phyloP scores from a whole-genome alignment of 2,113 vertebrate genomes.

The Gymnobelideus leadbeateri region DNA sequence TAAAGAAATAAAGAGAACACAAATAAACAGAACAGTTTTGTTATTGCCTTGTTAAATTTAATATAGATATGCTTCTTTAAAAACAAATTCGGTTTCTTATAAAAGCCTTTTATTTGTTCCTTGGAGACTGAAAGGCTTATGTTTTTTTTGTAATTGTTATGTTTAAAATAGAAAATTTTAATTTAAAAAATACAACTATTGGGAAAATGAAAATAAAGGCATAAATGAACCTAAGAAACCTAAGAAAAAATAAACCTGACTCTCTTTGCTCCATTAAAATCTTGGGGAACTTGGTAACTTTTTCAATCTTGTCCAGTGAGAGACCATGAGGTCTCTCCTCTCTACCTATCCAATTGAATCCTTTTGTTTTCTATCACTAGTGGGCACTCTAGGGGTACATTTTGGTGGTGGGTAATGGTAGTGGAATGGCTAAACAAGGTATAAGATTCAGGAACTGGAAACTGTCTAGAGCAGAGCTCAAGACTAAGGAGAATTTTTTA shows the following conservation, averaged over 20 bases:
- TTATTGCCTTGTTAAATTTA: not conserved
- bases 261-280: not conserved
- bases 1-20: not conserved
- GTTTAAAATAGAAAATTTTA: not conserved
- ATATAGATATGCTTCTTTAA: not conserved
- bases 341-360: not conserved
- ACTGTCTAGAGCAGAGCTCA: not conserved
- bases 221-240: not conserved
- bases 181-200: not conserved
- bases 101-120: not conserved
- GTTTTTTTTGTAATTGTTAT: not conserved
- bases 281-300: not conserved
- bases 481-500: not conserved
- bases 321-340: not conserved
- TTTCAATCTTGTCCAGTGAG: not conserved
- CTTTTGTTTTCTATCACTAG: not conserved
- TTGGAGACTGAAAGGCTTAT: not conserved
- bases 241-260: not conserved
- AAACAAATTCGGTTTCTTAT: not conserved
- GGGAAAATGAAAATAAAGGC: not conserved
- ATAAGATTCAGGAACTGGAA: not conserved
- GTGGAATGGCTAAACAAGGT: not conserved
- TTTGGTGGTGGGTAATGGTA: not conserved
- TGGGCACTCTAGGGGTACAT: not conserved
- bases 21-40: not conserved